Evolutionary conservation across 2,113 vertebrate genomes (phyloP).

Genomic region (Accipiter virgatus): DNA sequence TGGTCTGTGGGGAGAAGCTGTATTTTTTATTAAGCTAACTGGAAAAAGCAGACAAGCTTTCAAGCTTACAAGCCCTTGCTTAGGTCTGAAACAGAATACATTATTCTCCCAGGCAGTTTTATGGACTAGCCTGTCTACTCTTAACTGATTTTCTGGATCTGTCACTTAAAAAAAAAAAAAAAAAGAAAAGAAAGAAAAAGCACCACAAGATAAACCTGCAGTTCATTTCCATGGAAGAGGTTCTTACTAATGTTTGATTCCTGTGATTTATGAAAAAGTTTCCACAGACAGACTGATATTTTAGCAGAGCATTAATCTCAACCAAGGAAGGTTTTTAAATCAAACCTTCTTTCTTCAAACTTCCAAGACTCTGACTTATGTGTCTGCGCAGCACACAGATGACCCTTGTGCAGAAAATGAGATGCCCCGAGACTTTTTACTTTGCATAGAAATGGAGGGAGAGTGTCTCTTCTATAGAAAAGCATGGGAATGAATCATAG

Average conservation of each 20-base stretch:
- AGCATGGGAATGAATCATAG: conserved; percentile 28
- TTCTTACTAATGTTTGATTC: background rate
- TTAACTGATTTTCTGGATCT: conserved; percentile 28
- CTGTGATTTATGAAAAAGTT: conserved; percentile 21
- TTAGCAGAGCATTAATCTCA: conserved; percentile 14
- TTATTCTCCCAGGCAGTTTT: conserved; percentile 27
- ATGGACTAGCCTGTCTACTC: conserved; percentile 3
- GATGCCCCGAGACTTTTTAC: background rate
- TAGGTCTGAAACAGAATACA: conserved; percentile 1
- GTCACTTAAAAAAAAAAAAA: background rate
- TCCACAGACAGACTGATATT: background rate
- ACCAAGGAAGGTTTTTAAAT: conserved; percentile 16
- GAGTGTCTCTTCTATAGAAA: background rate
- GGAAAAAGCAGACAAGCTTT: background rate
- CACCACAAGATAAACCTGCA: background rate
- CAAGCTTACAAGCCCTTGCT: background rate
- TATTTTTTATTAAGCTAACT: conserved; percentile 31
- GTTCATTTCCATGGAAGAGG: background rate
- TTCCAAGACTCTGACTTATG: background rate
- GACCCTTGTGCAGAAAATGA: conserved; percentile 16
- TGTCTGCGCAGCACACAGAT: background rate
- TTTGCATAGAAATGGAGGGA: conserved; percentile 34
- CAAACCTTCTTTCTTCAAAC: conserved; percentile 3
- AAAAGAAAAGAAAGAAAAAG: background rate
- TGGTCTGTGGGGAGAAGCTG: background rate